Conservation (phyloP, 2,888 invertebrate species). For the Cataglyphis albicans region DNA sequence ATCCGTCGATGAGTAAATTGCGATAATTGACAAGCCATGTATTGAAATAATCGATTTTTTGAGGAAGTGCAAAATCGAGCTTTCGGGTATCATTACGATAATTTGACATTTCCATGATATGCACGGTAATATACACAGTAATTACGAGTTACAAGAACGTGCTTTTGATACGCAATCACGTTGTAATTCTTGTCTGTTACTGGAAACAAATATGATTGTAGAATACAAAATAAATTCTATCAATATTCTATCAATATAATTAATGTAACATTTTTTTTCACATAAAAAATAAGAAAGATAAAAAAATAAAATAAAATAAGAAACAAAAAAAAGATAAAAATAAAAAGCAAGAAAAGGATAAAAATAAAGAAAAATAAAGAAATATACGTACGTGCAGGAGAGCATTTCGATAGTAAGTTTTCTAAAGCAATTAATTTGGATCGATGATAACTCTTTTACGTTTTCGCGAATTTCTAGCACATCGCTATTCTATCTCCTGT, state of each 20-base stretch:
- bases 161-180: background rate
- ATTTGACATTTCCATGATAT: conserved; percentile 18
- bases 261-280: background rate
- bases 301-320: background rate
- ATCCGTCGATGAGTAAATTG: background rate
- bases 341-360: background rate
- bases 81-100: background rate
- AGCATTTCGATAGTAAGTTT: background rate
- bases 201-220: background rate
- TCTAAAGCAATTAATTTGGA: background rate
- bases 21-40: background rate
- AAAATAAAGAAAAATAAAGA: background rate
- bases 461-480: conserved; percentile 1
- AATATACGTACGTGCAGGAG: background rate
- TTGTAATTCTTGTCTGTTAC: background rate
- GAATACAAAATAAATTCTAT: background rate
- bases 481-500: background rate
- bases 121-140: background rate
- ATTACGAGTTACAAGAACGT: background rate
- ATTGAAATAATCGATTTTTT: conserved; percentile 1
- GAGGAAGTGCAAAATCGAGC: background rate
- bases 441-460: conserved; percentile 11
- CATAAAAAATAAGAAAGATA: background rate
- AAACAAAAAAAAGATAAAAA: background rate
- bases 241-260: background rate